Evolutionary conservation across 1,140 invertebrate species (phyloP).

Genomic region (Euura saliciscinereae): DNA sequence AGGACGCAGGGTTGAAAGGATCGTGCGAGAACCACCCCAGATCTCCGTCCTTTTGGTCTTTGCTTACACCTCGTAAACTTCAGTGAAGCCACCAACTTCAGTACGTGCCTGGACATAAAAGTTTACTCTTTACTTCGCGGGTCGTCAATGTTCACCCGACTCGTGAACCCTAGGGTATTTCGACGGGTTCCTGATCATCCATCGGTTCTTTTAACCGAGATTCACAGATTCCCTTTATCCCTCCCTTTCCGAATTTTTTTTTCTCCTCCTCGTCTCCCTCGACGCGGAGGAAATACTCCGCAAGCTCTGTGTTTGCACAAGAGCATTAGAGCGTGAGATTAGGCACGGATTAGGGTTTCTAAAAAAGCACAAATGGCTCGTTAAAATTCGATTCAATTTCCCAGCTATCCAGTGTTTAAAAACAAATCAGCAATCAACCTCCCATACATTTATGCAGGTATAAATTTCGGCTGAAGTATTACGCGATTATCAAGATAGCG

Average conservation of each 20-base stretch:
- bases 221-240: neutral
- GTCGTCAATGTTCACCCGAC: neutral
- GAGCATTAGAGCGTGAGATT: neutral
- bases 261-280: neutral
- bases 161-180: too few relatives aligned
- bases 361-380: neutral
- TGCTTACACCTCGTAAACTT: constrained; percentile 7
- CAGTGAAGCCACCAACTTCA: neutral
- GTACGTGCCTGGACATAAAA: neutral
- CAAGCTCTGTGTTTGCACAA: too few relatives aligned
- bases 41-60: neutral
- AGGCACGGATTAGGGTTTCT: constrained; percentile 1
- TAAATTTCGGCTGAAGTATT: neutral
- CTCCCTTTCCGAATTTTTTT: neutral
- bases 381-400: constrained; percentile 1
- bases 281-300: too few relatives aligned
- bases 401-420: too few relatives aligned
- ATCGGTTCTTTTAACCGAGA: too few relatives aligned
- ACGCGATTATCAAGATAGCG: too few relatives aligned
- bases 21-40: neutral
- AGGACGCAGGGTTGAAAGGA: neutral
- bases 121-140: neutral
- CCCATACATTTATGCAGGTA: neutral
- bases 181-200: too few relatives aligned
- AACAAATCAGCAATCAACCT: neutral